Percentiles rank a stretch among this genome's conserved stretches.
Conservation (phyloP, 2,113 vertebrate species). For the Xyliphius kryptos region DNA sequence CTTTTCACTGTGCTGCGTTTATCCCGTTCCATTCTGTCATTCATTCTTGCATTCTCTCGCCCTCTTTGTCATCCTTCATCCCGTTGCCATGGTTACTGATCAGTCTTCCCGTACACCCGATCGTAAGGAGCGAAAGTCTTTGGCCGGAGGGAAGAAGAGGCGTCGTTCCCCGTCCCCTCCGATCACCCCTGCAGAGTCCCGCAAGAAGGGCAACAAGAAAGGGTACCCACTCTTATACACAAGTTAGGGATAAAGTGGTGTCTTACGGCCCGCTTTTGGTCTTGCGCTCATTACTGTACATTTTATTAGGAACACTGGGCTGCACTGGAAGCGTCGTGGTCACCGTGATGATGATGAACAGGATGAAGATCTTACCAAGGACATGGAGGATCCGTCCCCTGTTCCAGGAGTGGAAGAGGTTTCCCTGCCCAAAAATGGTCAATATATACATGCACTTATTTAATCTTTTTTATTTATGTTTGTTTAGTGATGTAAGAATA, state of each 20-base stretch:
- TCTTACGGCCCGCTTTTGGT: no score
- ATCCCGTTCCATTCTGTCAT: conserved; percentile 63
- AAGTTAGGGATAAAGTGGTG: no score
- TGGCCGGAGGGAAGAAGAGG: conserved; percentile 82
- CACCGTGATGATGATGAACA: conserved; percentile 91
- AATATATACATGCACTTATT: no score
- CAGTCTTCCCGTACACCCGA: conserved; percentile 92
- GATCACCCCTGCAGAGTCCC: conserved; percentile 78
- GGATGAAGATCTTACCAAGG: conserved; percentile 93
- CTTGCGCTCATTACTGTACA: no score
- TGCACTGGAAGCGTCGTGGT: conserved; percentile 82
- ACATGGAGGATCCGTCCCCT: conserved; percentile 91
- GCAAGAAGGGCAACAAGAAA: conserved; percentile 92
- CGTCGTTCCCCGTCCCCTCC: conserved; percentile 91
- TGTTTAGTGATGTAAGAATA: no score
- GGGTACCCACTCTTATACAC: conserved; percentile 59
- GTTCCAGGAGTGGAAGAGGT: conserved; percentile 94
- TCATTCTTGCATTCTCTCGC: conserved; percentile 56
- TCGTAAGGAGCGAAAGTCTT: conserved; percentile 90
- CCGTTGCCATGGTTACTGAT: conserved; percentile 64
- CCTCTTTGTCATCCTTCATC: conserved; percentile 72
- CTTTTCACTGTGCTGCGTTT: conserved; percentile 53
- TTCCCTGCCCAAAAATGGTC: conserved; percentile 87
- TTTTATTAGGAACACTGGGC: conserved; percentile 69
- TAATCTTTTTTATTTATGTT: no score